Evolutionary conservation across 2,888 invertebrate genomes (phyloP).

Genomic region (Nezara viridula): DNA sequence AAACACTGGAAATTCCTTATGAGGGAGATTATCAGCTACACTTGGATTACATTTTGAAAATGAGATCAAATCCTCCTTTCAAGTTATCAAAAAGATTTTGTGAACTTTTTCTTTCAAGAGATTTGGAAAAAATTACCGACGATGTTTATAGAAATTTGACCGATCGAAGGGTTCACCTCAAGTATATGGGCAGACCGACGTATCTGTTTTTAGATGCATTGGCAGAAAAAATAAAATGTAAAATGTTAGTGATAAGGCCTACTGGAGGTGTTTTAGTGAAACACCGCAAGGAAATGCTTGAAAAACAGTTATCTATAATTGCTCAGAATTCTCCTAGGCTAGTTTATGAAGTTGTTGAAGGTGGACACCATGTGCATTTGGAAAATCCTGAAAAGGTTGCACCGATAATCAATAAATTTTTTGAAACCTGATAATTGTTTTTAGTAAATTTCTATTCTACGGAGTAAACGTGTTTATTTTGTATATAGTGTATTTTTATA

Average conservation of each 20-base stretch:
- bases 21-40: constrained; percentile 46
- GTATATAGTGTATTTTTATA: not conserved
- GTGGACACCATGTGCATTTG: constrained; percentile 82
- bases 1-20: not conserved
- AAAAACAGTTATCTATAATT: constrained; percentile 73
- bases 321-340: constrained; percentile 72
- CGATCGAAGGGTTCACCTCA: constrained; percentile 13
- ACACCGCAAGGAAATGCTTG: constrained; percentile 71
- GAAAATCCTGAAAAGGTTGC: constrained; percentile 75
- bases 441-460: too few species aligned
- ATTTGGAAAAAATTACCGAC: not conserved
- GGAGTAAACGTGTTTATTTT: too few species aligned
- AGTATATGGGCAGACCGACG: constrained; percentile 43
- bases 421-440: not conserved
- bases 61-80: not conserved
- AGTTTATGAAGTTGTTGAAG: constrained; percentile 76
- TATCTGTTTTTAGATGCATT: constrained; percentile 40
- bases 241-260: constrained; percentile 77
- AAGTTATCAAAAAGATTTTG: constrained; percentile 22
- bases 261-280: constrained; percentile 69
- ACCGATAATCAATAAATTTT: constrained; percentile 14
- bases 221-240: constrained; percentile 66
- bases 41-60: not conserved
- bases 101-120: constrained; percentile 27
- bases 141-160: not conserved